Evolutionary conservation across 2,113 vertebrate species (phyloP), one percentile per base, ranked within the genome.

Genomic region (Cathartes aura): DNA sequence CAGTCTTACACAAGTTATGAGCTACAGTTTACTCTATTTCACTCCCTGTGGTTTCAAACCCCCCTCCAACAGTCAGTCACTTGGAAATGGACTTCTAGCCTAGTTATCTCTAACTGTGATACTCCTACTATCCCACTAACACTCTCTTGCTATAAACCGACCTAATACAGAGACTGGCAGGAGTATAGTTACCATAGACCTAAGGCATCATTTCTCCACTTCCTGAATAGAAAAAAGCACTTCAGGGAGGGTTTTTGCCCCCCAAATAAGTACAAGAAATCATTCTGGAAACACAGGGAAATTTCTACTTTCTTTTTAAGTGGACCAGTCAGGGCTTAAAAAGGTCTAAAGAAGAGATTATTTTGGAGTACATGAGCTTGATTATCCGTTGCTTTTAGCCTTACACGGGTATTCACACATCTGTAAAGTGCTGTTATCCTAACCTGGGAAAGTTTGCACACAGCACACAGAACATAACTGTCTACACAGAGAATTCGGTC

Each of bases 191-290:
- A 90, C 11, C 36, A 48, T 0, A 73, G 58, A 89, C 6, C 26
- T 38, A 30, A 34, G 10, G 24, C 19, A 75, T 17, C 22, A 32
- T 64, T 82, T 59, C 52, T 87, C 47, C 12, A 38, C 17, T 72
- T 79, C 8, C 14, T 27, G 40, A 9, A 76, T 1, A 63, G 29
- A 45, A 56, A 71, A 59, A 40, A 1, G 1, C 9, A 72, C 27
- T 66, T 62, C 21, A 70, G 17, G 2, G 1, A 83, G 7, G 47
- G 1, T 4, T 8, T 21, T 24, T 27, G 1, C 7, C 9, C 43
- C 11, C 16, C 4, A 84, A 27, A 13, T 18, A 64, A 72, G 5
- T 19, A 8, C 22, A 85, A 66, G 23, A 53, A 66, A 45, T 47
- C 15, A n/a, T 78, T 89, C 26, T 55, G 16, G 56, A 90, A 93